Base-by-base conservation (phyloP, 2,888 invertebrate genomes). In the Perizoma flavofasciatum region DNA sequence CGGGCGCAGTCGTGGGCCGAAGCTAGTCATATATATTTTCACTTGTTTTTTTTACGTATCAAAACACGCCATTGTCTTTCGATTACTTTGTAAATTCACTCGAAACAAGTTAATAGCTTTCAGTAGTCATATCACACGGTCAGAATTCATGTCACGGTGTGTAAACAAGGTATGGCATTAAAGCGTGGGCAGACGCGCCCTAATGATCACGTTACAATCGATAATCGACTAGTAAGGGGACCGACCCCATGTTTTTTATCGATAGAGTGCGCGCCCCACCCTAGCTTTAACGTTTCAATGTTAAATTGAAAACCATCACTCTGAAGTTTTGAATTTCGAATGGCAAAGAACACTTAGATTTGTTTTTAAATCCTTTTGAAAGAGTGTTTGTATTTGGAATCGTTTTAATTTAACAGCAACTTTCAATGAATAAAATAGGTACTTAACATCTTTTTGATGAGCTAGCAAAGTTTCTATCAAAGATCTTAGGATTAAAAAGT, bases 171-270 rank as follows among this genome's bases (percentile, higher is more conserved):
- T 60, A 71, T 63, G 67, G 61, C 65, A 64, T 66, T 66, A 65
- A 64, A 64, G 68, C 70, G 68, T 59, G 56, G 63, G 65, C 63
- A 66, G 73, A 68, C 70, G 68, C 68, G 62, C 72, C 75, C 72
- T 73, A 72, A 73, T 73, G 76, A 77, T 78, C 75, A 67, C 61
- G 71, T 78, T 78, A 71, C 77, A 77, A 78, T 77, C 78, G 72
- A 78, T 76, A 74, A 61, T 67, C 64, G 51, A 59, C 59, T 68
- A 65, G 67, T 59, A 45, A 67, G 68, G 69, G 70, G 70, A 71
- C 63, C 61, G 63, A 66, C 67, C 70, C 69, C 62, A 67, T 53
- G 67, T 54, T 61, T 37, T 61, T 66, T 59, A 66, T 69, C 67
- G 67, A 69, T 65, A 63, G 48, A 67, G 59, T 59, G 55, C 47